Base-by-base conservation (phyloP, 2,113 vertebrate species). In the Alaudala cheleensis region DNA sequence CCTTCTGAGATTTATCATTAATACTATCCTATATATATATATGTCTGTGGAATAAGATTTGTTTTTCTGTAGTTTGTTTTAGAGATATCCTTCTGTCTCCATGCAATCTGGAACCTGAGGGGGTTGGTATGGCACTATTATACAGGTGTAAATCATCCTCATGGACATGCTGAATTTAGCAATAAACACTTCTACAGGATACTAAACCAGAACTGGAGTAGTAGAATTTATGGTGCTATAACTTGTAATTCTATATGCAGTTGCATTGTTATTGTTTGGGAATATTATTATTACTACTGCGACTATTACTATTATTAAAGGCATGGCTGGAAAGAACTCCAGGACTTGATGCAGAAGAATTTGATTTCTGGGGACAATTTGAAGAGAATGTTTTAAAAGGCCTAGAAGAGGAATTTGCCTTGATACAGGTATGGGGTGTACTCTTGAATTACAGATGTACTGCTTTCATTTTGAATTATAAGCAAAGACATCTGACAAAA, bases 281-380 rank as follows among this genome's bases (percentile, higher is more conserved):
- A 20, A 54, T 74, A 64, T 90, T 92, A 24, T 91, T 96, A 94
- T 3, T n/a, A 40, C 31, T 7, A 22, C 11, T 18, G 25, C 11
- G 12, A 24, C 19, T 86, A 5, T 29, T 64, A 18, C 29, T 88
- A 66, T 96, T 92, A 40, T 94, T 96, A 95, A 89, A 99, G 99
- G 97, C 98, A 95, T 99, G 99, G 99, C 98, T 99, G 88, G 99
- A 99, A 98, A 98, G 99, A 97, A 99, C 99, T 82, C 99, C 99
- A 0, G 99, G 99, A 66, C 97, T 99, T 22, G 98, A 99, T 10
- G 96, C 95, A 65, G 97, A 98, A 89, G 99, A 98, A 86, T 99
- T 99, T 98, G 99, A 99, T 97, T 99, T 99, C 97, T 99, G 99
- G 99, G 98, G 97, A 81, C 98, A 98, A 93, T 97, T 99, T 93